Evolutionary conservation across 2,113 vertebrate species (phyloP).

Genomic region (Hypanus sabinus): DNA sequence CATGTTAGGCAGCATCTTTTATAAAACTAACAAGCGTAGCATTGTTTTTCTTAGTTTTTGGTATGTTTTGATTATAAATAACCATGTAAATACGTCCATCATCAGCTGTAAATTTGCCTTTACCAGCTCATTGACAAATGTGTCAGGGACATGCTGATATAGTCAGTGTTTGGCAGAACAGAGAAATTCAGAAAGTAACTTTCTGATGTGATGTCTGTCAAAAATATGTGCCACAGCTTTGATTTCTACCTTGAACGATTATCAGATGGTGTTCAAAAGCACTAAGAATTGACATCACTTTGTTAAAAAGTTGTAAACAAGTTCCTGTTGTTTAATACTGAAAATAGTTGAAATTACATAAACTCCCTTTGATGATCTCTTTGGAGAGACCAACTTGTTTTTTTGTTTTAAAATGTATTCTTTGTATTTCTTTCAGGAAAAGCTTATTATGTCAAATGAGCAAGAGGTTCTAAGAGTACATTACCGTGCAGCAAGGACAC

Average conservation of each 20-base stretch:
- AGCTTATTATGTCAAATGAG: conserved; percentile 95
- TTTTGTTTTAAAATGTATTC: not conserved
- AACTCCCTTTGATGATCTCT: not conserved
- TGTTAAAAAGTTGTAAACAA: not conserved
- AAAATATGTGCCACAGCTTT: no score
- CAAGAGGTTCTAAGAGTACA: conserved; percentile 95
- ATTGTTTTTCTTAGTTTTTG: no score
- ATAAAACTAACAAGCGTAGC: no score
- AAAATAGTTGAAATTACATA: not conserved
- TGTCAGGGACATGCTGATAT: not conserved
- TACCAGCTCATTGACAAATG: not conserved
- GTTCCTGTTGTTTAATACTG: not conserved
- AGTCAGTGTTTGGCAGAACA: not conserved
- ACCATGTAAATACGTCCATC: no score
- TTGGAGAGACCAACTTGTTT: not conserved
- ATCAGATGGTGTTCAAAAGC: not conserved
- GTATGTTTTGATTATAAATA: no score
- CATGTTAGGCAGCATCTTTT: no score
- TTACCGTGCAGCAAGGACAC: conserved; percentile 87
- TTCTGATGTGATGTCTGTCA: not conserved
- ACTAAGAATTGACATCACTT: not conserved
- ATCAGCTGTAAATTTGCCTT: no score
- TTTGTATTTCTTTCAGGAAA: conserved; percentile 67
- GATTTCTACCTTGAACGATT: not conserved
- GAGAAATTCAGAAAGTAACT: not conserved